phyloP scores from a whole-genome alignment of 2,888 invertebrate species.

The Unio pictorum region DNA sequence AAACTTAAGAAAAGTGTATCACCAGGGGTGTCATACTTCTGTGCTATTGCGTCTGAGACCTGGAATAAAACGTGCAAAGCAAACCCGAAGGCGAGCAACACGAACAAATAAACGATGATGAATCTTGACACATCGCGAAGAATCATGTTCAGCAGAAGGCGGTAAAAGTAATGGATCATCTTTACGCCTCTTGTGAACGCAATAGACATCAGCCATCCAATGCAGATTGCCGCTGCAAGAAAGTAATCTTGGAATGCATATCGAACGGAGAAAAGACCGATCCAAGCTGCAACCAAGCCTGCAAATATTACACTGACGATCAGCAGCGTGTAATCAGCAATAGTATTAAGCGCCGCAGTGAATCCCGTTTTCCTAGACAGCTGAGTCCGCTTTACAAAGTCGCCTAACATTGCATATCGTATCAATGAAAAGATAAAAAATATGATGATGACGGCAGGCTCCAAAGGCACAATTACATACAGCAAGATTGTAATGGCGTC shows the following conservation, averaged over 20 bases:
- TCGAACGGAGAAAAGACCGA: constrained; percentile 40
- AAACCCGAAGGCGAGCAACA: constrained; percentile 66
- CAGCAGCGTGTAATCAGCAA: constrained; percentile 28
- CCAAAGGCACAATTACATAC: constrained; percentile 50
- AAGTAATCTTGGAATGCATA: constrained; percentile 56
- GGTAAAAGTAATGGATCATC: constrained; percentile 65
- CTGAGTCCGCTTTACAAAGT: constrained; percentile 20
- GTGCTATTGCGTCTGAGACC: constrained; percentile 34
- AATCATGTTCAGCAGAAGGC: constrained; percentile 67
- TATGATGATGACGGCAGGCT: constrained; percentile 49
- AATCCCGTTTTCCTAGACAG: constrained; percentile 18
- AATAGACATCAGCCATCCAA: constrained; percentile 68
- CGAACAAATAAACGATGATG: constrained; percentile 64
- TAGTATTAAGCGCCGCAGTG: constrained; percentile 9
- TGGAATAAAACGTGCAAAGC: constrained; percentile 65
- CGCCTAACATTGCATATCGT: constrained; percentile 15
- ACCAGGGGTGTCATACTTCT: constrained; percentile 43
- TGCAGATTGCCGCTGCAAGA: constrained; percentile 56
- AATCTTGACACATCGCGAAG: constrained; percentile 64
- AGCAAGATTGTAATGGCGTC: constrained; percentile 33
- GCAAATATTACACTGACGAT: constrained; percentile 40
- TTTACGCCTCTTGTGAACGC: constrained; percentile 66
- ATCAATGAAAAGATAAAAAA: constrained; percentile 31
- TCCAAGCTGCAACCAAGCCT: constrained; percentile 56
- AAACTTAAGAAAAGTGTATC: constrained; percentile 64